Percentiles rank a stretch among this genome's conserved stretches.
phyloP scores from a whole-genome alignment of 2,797 vertebrate species.

The Hydrocynus forskahlii region DNA sequence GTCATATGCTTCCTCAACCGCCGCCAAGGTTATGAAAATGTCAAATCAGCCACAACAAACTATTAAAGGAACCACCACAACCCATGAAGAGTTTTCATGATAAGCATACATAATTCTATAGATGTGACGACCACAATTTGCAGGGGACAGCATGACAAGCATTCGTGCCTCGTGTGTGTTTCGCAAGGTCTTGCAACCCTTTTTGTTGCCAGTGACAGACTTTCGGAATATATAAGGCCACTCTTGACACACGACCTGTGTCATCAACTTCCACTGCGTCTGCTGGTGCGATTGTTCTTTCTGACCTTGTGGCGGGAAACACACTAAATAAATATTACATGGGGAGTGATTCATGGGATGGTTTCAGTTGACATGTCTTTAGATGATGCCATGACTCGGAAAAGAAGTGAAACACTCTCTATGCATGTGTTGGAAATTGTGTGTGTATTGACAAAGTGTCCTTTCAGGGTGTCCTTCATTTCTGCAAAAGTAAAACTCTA shows the following conservation, averaged over 20 bases:
- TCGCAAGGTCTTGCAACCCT: slow-evolving; percentile 7
- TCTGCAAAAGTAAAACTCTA: no score
- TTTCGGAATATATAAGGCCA: slow-evolving; percentile 6
- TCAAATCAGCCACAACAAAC: slow-evolving; percentile 6
- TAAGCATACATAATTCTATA: background rate
- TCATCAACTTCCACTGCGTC: background rate
- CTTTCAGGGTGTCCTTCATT: no score
- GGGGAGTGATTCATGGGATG: background rate
- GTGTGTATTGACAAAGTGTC: no score
- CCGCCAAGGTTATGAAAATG: slow-evolving; percentile 7
- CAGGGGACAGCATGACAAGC: background rate
- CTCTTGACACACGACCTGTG: background rate
- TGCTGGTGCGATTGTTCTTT: slow-evolving; percentile 14
- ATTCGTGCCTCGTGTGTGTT: background rate
- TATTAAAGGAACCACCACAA: slow-evolving; percentile 7
- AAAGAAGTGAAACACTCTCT: background rate
- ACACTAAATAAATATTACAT: background rate
- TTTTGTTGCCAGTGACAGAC: background rate
- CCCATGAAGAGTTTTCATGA: background rate
- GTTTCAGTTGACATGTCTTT: background rate
- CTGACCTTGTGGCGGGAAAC: background rate
- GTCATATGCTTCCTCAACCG: background rate
- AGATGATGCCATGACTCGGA: background rate
- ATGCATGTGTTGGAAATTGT: background rate
- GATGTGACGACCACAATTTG: background rate